Evolutionary conservation across 2,113 vertebrate genomes (phyloP).

Genomic region (Hyaena hyaena): DNA sequence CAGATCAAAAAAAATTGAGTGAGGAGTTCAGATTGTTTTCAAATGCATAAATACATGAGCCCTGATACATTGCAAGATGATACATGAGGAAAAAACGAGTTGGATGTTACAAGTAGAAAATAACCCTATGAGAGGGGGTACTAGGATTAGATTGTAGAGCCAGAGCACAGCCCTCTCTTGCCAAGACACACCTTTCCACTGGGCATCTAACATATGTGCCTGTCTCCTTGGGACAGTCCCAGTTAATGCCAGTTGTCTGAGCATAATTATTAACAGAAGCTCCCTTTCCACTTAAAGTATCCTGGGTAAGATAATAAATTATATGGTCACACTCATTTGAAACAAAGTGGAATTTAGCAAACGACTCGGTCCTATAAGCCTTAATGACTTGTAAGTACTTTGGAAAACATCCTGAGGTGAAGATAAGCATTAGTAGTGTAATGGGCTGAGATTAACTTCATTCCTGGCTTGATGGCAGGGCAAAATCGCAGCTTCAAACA

Average conservation of each 20-base stretch:
- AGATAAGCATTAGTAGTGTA: conserved; percentile 80
- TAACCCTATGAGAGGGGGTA: not conserved
- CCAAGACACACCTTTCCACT: not conserved
- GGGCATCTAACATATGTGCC: not conserved
- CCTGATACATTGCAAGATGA: not conserved
- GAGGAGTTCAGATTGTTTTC: not conserved
- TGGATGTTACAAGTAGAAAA: conserved; percentile 8
- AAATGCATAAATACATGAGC: not conserved
- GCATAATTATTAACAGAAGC: conserved; percentile 36
- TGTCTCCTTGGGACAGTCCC: not conserved
- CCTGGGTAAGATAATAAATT: conserved; percentile 62
- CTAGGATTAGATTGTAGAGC: not conserved
- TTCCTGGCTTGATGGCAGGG: conserved; percentile 66
- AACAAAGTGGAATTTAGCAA: conserved; percentile 73
- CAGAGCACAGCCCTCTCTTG: not conserved
- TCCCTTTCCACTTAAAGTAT: conserved; percentile 20
- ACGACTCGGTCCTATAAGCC: conserved; percentile 59
- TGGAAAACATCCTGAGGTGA: conserved; percentile 80
- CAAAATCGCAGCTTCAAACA: conserved; percentile 53
- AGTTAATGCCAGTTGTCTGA: not conserved
- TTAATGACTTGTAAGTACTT: conserved; percentile 75
- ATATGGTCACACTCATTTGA: conserved; percentile 52
- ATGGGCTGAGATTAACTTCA: conserved; percentile 79
- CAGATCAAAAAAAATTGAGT: not conserved
- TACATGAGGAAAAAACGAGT: not conserved